Percentiles rank a stretch among this genome's conserved stretches.
phyloP scores from a whole-genome alignment of 1,140 invertebrate species.

The Cydia fagiglandana region DNA sequence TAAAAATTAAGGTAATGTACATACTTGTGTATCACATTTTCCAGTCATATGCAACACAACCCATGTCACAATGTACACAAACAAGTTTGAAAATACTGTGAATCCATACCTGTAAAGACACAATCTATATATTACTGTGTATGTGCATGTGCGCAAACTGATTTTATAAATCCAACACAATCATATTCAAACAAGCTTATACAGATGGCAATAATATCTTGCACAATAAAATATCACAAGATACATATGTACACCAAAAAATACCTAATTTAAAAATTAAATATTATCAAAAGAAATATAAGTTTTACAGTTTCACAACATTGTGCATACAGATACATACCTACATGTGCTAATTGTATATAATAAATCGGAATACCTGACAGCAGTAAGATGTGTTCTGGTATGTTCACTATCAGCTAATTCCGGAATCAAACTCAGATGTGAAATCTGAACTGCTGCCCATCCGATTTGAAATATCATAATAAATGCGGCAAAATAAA shows the following conservation, averaged over 20 bases:
- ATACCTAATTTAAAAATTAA: neutral
- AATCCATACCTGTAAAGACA: conserved; percentile 79
- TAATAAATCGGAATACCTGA: conserved; percentile 81
- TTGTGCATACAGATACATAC: neutral
- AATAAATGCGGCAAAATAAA: conserved; percentile 95
- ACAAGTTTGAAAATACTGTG: conserved; percentile 85
- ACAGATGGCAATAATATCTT: too few relatives aligned
- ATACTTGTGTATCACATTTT: conserved; percentile 73
- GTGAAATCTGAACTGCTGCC: conserved; percentile 96
- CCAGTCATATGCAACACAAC: conserved; percentile 77
- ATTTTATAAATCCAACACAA: too few relatives aligned
- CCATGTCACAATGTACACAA: conserved; percentile 81
- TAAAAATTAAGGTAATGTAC: too few relatives aligned
- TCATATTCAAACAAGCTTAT: too few relatives aligned
- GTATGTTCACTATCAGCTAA: conserved; percentile 87
- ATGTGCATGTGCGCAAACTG: too few relatives aligned
- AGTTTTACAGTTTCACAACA: conserved; percentile 2
- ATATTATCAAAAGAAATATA: too few relatives aligned
- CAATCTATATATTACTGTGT: conserved; percentile 28
- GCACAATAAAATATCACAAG: neutral
- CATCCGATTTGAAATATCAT: conserved; percentile 98
- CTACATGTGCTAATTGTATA: neutral
- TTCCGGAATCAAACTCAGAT: conserved; percentile 90
- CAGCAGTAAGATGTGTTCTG: conserved; percentile 90
- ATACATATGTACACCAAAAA: neutral